Evolutionary conservation across 2,888 invertebrate species (phyloP), one percentile per base, ranked within the genome.

Genomic region (Strigamia maritima): DNA sequence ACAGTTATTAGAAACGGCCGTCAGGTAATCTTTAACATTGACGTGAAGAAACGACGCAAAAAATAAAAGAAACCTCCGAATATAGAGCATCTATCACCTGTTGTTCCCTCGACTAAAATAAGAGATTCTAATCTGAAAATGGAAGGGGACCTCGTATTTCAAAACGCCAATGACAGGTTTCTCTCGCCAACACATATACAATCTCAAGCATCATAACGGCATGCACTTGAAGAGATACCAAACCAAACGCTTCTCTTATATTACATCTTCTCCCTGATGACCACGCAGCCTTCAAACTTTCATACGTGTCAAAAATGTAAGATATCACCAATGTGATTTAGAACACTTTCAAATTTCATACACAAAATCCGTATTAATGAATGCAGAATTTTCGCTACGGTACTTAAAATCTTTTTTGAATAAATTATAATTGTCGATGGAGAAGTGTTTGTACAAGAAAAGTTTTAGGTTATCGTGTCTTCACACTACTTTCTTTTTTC

Each of bases 81-180:
- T 26, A 70, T 12, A 70, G 16, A 70, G 70, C 70, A 70, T 70
- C 70, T 70, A 70, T 70, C 70, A 70, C 70, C 70, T 70, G 70
- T 70, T 70, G 70, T 70, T 70, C 70, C 70, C 70, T 70, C 24
- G 70, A 70, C 70, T 70, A 70, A 70, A 70, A 70, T 70, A 70
- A 70, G 26, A 70, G 70, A 70, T 70, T 70, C 70, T 70, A 70
- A 70, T 70, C 70, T 70, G 70, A 70, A 70, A 70, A 70, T 70
- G 70, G 70, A 70, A 70, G 70, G 70, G 70, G 70, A 70, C 70
- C 70, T 70, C 70, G 70, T 70, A 70, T 70, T 70, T 70, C 70
- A 70, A 28, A 28, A 70, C 49, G 70, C 70, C 70, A 70, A 70
- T 70, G 70, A 70, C 70, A 70, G 70, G 70, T 70, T 70, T 24